phyloP scores from a whole-genome alignment of 2,113 vertebrate genomes.

The Saccopteryx bilineata region DNA sequence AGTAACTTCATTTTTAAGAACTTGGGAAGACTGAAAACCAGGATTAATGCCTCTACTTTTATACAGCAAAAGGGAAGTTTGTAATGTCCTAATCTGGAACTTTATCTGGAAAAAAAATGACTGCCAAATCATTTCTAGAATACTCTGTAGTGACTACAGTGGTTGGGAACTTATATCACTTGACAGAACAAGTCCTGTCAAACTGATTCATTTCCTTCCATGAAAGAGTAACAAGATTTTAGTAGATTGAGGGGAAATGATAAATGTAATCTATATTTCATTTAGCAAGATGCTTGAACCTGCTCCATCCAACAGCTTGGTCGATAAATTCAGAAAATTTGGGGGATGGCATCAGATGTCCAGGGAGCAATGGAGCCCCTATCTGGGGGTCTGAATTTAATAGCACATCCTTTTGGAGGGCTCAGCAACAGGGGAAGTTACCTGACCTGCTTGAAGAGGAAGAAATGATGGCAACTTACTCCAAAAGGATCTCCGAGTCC shows the following conservation, averaged over 20 bases:
- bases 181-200: conserved; percentile 76
- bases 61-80: conserved; percentile 39
- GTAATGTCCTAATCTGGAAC: conserved; percentile 62
- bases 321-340: conserved; percentile 77
- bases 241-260: conserved; percentile 77
- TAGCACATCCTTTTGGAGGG: not conserved
- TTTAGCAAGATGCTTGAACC: conserved; percentile 77
- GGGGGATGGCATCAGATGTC: conserved; percentile 48
- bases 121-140: conserved; percentile 73
- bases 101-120: conserved; percentile 40
- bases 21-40: conserved; percentile 51
- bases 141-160: conserved; percentile 61
- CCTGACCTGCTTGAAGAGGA: conserved; percentile 42
- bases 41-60: conserved; percentile 57
- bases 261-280: conserved; percentile 80
- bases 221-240: conserved; percentile 81
- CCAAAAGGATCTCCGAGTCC: not conserved
- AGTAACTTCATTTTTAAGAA: conserved; percentile 62
- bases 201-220: conserved; percentile 77
- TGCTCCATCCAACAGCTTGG: conserved; percentile 55
- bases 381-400: conserved; percentile 27
- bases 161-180: conserved; percentile 65
- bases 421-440: not conserved
- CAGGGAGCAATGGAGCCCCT: not conserved
- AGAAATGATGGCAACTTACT: conserved; percentile 28